phyloP scores from a whole-genome alignment of 2,888 invertebrate species.

The Drosophila monieri region DNA sequence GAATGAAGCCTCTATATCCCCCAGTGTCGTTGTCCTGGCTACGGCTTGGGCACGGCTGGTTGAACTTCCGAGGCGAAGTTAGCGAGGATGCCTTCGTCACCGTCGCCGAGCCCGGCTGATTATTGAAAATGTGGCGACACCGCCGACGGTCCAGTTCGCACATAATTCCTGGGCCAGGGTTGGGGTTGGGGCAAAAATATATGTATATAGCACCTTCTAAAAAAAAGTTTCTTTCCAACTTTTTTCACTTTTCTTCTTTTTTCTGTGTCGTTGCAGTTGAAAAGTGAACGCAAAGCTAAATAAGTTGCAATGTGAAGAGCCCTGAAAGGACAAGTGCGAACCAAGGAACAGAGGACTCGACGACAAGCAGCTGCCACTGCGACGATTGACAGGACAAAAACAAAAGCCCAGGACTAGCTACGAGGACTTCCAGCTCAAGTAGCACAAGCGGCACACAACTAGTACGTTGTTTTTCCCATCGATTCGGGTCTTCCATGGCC shows the following conservation, averaged over 20 bases:
- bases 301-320: constrained; percentile 77
- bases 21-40: constrained; percentile 7
- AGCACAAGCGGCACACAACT: constrained; percentile 44
- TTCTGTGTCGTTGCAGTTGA: constrained; percentile 61
- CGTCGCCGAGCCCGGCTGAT: constrained; percentile 59
- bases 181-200: constrained; percentile 40
- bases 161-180: constrained; percentile 59
- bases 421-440: constrained; percentile 29
- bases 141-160: constrained; percentile 69
- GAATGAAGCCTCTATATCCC: neutral
- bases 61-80: constrained; percentile 73
- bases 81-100: constrained; percentile 32
- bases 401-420: constrained; percentile 41
- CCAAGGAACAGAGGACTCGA: constrained; percentile 59
- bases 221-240: constrained; percentile 33
- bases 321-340: constrained; percentile 46
- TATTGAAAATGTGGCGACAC: constrained; percentile 72
- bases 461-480: constrained; percentile 25
- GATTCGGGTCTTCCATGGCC: constrained; percentile 48
- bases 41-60: constrained; percentile 53
- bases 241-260: constrained; percentile 51
- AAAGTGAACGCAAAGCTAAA: constrained; percentile 62
- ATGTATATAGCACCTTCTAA: constrained; percentile 22
- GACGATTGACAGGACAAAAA: constrained; percentile 79
- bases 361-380: constrained; percentile 61